phyloP scores from a whole-genome alignment of 2,888 invertebrate species.

The Spilosoma lubricipeda region DNA sequence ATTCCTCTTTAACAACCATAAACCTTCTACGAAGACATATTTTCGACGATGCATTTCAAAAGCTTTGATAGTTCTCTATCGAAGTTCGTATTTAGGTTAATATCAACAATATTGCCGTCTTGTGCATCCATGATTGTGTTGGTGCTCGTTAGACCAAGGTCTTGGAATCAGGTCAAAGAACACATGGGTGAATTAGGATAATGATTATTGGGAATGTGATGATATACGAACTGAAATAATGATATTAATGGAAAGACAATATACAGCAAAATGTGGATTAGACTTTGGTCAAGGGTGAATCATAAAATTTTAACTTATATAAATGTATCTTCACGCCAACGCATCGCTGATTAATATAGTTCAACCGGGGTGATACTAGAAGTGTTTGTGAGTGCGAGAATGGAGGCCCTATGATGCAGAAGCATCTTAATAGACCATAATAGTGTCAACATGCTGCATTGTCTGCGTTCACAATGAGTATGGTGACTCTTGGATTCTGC shows the following conservation, averaged over 20 bases:
- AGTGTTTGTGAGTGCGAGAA: too few relatives aligned
- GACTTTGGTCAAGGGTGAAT: too few relatives aligned
- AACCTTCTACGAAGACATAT: slow-evolving; percentile 34
- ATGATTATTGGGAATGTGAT: slow-evolving; percentile 34
- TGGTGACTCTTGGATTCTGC: too few relatives aligned
- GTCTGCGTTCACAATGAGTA: too few relatives aligned
- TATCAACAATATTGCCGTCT: slow-evolving; percentile 24
- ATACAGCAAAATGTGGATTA: neutral
- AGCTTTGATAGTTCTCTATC: slow-evolving; percentile 31
- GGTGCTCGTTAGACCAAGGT: slow-evolving; percentile 21
- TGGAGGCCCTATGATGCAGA: too few relatives aligned
- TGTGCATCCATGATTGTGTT: slow-evolving; percentile 19
- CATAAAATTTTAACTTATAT: too few relatives aligned
- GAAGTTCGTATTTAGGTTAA: slow-evolving; percentile 37
- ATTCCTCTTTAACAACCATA: slow-evolving; percentile 30
- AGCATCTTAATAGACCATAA: too few relatives aligned
- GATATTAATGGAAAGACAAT: slow-evolving; percentile 12
- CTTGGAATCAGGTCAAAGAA: slow-evolving; percentile 28
- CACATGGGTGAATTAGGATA: slow-evolving; percentile 22
- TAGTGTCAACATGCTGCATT: too few relatives aligned
- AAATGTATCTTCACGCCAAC: too few relatives aligned
- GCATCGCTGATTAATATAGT: too few relatives aligned
- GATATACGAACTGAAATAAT: neutral
- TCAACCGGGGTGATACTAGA: too few relatives aligned
- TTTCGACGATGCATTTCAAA: slow-evolving; percentile 34